Base-by-base conservation (phyloP, 1,140 invertebrate genomes). In the Agrilus planipennis region DNA sequence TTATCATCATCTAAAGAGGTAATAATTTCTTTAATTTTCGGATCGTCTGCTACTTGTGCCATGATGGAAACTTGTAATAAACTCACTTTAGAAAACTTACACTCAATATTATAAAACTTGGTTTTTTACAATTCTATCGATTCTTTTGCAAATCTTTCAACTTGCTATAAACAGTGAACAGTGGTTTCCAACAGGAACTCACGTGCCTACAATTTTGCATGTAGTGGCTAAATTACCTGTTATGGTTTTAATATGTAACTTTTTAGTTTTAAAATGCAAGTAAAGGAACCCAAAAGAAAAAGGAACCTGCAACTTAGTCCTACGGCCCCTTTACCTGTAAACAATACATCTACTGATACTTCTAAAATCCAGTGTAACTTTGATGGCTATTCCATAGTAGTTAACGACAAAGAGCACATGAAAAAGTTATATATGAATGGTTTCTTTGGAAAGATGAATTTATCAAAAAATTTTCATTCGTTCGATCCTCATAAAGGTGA, bases 1-100 rank as follows among this genome's bases (percentile, higher is more conserved):
- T 84, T 86, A 50, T 85, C 82, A 52, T 85, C 81, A 40, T 80
- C 79, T 49, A 84, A 60, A 41, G 73, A 69, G 14, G 77, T 75
- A 44, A 82, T 77, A 28, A 84, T 75, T 56, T 83, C 77, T 51
- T 80, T 77, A 45, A 83, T 75, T 61, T 75, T 76, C 51, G 64
- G 64, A 38, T 70, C 65, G 12, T 66, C 62, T 60, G 42, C 49
- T 22, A 46, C 42, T 9, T 41, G 44, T 22, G 39, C 35, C 20
- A 20, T 15, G 47, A 47, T 9, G 45, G 27, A 29, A 39, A 28
- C 46, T 47, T 48, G 44, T 41, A 44, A 14, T 15, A 21, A 15
- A 42, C 34, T 34, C 34, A 32, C 15, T 39, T 36, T 34, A 16
- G 34, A 20, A 48, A 35, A 35, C 2, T 7, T 10, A 5, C 5